A percentile compares a stretch with the other conserved stretches of the same genome.
Evolutionary conservation across 2,797 vertebrate species (phyloP).

Genomic region (Acomys russatus): DNA sequence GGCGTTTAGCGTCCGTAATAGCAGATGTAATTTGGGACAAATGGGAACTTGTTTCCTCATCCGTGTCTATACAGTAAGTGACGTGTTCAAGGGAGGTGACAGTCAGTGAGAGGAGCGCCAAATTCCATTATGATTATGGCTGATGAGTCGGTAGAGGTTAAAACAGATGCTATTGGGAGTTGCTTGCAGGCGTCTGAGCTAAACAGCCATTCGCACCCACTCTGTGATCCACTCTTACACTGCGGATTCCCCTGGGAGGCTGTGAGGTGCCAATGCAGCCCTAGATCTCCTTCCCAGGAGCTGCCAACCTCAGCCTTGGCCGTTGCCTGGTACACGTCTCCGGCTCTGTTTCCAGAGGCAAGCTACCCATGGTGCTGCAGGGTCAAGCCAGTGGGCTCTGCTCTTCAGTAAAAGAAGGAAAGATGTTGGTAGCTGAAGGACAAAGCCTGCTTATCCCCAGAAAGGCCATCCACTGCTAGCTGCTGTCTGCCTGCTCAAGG

Average conservation of each 20-base stretch:
- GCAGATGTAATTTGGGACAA: constrained; percentile 85
- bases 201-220: not conserved
- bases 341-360: not conserved
- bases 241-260: not conserved
- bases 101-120: accelerated
- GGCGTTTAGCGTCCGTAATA: constrained; percentile 78
- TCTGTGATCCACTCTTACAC: not conserved
- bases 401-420: not conserved
- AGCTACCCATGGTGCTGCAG: not conserved
- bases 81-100: constrained; percentile 23
- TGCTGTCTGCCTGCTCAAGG: not conserved
- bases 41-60: constrained; percentile 79
- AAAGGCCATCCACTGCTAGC: not conserved
- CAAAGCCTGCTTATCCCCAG: not conserved
- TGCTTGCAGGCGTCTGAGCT: not conserved
- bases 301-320: not conserved
- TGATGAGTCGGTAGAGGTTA: not conserved
- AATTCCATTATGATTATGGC: not conserved
- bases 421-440: not conserved
- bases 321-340: accelerated
- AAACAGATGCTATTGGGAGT: not conserved
- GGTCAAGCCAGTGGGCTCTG: not conserved
- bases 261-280: accelerated
- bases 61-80: constrained; percentile 69
- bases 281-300: accelerated